Evolutionary conservation across 2,113 vertebrate species (phyloP), one percentile per base, ranked within the genome.

Genomic region (Equus przewalskii): DNA sequence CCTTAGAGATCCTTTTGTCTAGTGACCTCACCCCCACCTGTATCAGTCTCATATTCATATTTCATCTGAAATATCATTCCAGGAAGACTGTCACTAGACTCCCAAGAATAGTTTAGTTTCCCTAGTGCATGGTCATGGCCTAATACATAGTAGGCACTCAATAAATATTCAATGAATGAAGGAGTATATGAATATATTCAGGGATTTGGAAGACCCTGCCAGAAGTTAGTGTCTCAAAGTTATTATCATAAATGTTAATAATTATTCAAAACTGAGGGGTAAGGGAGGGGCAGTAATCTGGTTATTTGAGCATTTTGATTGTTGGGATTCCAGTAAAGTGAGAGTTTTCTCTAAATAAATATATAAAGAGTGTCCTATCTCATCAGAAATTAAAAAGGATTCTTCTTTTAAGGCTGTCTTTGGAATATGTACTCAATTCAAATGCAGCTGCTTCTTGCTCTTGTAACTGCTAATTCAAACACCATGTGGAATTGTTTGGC

Each of bases 271-370:
- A 72, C 14, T 92, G 4, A 58, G 19, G 6, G 12, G 19, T 73
- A 44, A 18, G 41, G 6, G 9, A 73, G 15, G 80, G 33, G 14
- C 65, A 76, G 2, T 64, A 87, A 83, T 72, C 46, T 87, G 19
- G 7, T 67, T 73, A 46, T 76, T 92, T 75, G 60, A 65, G 44
- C 24, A 49, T 96, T 97, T 15, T 54, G 65, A 73, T 60, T n/a
- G 24, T 65, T 93, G 28, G 28, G 14, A 84, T 76, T 88, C 28
- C 4, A 84, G 44, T 81, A 86, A 75, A 67, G 30, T 72, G 54
- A 97, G 49, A 92, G 7, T 88, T 96, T 96, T 56, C 28, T 89
- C 83, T 60, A 94, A 94, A 49, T 36, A 84, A 89, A 83, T 85
- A 78, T 60, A 65, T 73, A 24, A 67, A 83, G 19, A 54, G 51